A percentile compares a stretch with the other conserved stretches of the same genome.
These are phyloP conservation scores for Cariama cristata DNA, from an alignment of 2,113 vertebrate species.

Conservation along the genomic window DNA sequence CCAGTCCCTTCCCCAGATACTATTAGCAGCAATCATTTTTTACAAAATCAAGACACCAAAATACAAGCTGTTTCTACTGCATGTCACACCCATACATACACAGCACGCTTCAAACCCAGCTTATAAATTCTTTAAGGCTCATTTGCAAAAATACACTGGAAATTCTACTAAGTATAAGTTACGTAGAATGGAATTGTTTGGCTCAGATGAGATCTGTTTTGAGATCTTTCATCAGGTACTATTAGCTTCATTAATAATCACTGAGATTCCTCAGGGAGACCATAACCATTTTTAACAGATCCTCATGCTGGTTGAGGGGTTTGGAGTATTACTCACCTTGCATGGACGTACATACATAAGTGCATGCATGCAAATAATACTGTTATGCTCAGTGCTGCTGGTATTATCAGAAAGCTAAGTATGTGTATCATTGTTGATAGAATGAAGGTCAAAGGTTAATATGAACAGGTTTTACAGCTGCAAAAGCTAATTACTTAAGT, in stretches of 20 bases:
- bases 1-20: background rate
- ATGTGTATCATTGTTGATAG: background rate
- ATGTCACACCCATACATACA: background rate
- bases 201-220: background rate
- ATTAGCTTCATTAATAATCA: background rate
- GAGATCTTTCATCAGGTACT: background rate
- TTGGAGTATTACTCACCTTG: background rate
- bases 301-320: background rate
- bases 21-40: background rate
- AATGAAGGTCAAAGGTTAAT: background rate
- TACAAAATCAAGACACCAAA: background rate
- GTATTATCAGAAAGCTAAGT: background rate
- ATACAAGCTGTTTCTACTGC: background rate
- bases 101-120: background rate
- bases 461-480: background rate
- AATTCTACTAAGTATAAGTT: background rate
- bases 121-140: background rate
- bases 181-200: background rate
- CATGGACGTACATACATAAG: background rate
- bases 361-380: background rate
- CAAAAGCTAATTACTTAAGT: constrained; percentile 3
- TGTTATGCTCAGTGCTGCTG: background rate
- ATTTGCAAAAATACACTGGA: background rate
- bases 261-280: background rate
- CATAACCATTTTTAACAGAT: background rate